Evolutionary conservation across 2,113 vertebrate species (phyloP).

Genomic region (Gasterosteus nipponicus): DNA sequence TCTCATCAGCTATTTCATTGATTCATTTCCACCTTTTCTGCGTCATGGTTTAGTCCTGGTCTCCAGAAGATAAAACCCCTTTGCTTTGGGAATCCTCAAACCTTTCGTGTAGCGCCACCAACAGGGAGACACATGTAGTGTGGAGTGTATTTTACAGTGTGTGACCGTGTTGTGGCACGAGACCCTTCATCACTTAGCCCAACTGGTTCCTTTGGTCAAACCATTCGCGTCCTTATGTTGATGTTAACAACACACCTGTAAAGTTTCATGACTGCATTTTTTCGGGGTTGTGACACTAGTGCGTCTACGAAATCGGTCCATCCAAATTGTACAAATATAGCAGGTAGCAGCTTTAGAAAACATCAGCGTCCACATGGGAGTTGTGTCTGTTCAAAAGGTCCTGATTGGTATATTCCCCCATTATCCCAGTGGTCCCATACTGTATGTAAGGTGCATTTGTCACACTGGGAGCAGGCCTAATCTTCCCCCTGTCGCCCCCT

Average conservation of each 20-base stretch:
- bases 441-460: constrained; percentile 10
- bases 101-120: not conserved
- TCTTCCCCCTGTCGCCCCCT: constrained; percentile 54
- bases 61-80: not conserved
- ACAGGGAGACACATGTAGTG: not conserved
- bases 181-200: not conserved
- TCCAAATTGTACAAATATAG: not conserved
- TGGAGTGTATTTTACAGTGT: not conserved
- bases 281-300: not conserved
- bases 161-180: no score
- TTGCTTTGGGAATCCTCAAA: not conserved
- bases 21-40: not conserved
- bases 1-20: not conserved
- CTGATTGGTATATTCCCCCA: not conserved
- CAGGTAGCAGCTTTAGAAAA: constrained; percentile 6
- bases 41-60: no score
- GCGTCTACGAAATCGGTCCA: not conserved
- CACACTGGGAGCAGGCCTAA: constrained; percentile 38
- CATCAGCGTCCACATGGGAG: not conserved
- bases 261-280: no score
- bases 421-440: constrained; percentile 29
- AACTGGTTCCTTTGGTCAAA: not conserved
- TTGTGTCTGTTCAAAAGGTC: not conserved
- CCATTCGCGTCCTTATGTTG: not conserved
- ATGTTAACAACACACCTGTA: not conserved